Evolutionary conservation across 2,797 vertebrate genomes (phyloP).

Genomic region (Nannoperca obscura): DNA sequence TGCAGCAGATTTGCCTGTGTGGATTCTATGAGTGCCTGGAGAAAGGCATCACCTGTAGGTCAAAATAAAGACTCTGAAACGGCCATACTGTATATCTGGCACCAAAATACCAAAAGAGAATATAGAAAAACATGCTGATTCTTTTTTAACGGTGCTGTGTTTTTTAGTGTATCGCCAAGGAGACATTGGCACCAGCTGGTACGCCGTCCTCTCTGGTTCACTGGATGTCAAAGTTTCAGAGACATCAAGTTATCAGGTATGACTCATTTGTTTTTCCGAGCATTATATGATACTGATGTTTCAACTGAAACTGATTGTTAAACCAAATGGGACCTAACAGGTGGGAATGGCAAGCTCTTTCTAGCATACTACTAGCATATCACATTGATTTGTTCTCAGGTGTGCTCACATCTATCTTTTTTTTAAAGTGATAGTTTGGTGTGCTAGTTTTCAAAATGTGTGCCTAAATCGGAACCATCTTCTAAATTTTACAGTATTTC

Average conservation of each 20-base stretch:
- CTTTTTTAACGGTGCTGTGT: slow-evolving; percentile 4
- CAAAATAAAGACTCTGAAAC: slow-evolving; percentile 3
- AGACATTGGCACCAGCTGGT: slow-evolving; percentile 98
- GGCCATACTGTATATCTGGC: not conserved
- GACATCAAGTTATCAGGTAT: slow-evolving; percentile 95
- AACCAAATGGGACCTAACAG: not conserved
- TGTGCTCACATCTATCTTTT: not conserved
- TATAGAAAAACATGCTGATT: not conserved
- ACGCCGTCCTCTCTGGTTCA: slow-evolving; percentile 96
- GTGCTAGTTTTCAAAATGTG: not conserved
- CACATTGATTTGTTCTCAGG: not conserved
- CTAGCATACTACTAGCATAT: not conserved
- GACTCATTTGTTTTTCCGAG: not conserved
- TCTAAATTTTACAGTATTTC: not conserved
- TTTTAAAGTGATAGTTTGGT: not conserved
- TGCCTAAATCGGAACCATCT: not conserved
- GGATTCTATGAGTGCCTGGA: slow-evolving; percentile 96
- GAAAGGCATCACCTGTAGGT: slow-evolving; percentile 96
- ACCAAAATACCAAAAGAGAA: not conserved
- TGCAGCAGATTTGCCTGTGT: slow-evolving; percentile 96
- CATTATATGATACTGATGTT: not conserved
- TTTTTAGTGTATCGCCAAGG: slow-evolving; percentile 95
- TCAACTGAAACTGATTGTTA: not conserved
- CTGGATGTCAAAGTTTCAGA: slow-evolving; percentile 98
- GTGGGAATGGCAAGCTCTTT: not conserved